Base-by-base conservation (phyloP, 2,888 invertebrate genomes). In the Leptinotarsa juncta region DNA sequence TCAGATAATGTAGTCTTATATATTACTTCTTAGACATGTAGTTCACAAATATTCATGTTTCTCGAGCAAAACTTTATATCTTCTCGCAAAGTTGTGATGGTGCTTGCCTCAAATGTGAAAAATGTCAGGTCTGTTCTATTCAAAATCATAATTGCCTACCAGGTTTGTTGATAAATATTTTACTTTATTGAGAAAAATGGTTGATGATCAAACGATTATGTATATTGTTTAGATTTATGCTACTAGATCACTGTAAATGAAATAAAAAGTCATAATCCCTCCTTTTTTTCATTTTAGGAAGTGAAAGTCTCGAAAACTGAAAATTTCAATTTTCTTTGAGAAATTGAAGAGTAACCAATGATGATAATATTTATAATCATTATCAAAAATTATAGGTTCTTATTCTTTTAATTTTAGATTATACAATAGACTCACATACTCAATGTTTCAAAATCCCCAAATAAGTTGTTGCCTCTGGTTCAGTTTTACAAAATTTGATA, bases 181-280 rank as follows among this genome's bases (percentile, higher is more conserved):
- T 72, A 55, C 55, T 74, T 74, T 71, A 75, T 71, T 74, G 66
- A 68, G 66, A 65, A 70, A 70, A 71, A 69, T 69, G 74, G 69
- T 75, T 68, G 65, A 65, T 60, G 69, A 75, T 65, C 71, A 65
- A 69, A 71, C 50, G 68, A 71, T 66, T 67, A 65, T 67, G 74
- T 65, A 18, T 65, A 69, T 60, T 69, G 57, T 75, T 75, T 72
- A 70, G 48, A 57, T 70, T 26, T 71, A 70, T 62, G 65, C 42
- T 10, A 42, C 42, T 42, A 42, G 42, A 42, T 10, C 42, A 42
- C 42, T 42, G 42, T 42, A 42, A 42, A 42, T 42, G 42, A 42
- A 42, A 42, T 42, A 42, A 42, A 42, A 42, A 42, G 10, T 42
- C 42, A 42, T 42, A 42, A 42, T 42, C 42, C 42, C 10, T 10